Base-by-base conservation (phyloP, 2,888 invertebrate species). In the Ditylenchus weischeri region DNA sequence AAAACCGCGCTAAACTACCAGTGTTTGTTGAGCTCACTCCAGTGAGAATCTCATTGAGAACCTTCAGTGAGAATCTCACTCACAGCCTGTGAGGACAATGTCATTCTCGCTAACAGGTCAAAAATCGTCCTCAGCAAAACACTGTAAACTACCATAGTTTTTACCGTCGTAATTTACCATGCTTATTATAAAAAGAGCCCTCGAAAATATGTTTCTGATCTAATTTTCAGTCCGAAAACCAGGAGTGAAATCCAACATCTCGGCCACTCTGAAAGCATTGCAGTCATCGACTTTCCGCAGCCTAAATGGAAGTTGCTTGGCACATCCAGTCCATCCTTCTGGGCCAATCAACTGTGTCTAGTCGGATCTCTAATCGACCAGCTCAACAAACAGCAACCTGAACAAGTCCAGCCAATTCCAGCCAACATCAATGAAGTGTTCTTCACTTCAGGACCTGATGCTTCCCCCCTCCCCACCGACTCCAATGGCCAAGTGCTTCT, bases 401-500 rank as follows among this genome's bases (percentile, higher is more conserved):
- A 62, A 6, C 3, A 47, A n/a, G 13, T 15, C 1, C 43, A 43
- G 43, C 43, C 13, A 15, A 43, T 43, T 8, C 43, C 43, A 43
- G 43, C 43, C 43, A 43, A 43, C 43, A n/a, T 62, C 11, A 62
- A 47, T 48, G 63, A 63, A 13, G 51, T 29, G 19, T 51, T 63
- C 51, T 63, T 63, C 51, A 57, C 65, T 23, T 38, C 72, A 23
- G 74, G 71, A 2, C 73, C 75, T 36, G 75, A 78, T 64, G 74
- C 75, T 54, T 58, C 65, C 2, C 74, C 73, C 15, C 61, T 78
- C 10, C 75, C 76, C 43, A 76, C 74, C n/a, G 70, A 74, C 61
- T 57, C 64, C 8, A n/a, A 51, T 5, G 72, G 72, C 15, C 60
- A 54, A 7, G 47, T 65, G 29, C 29, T 72, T n/a, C 29, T 72